A percentile compares a stretch with the other conserved stretches of the same genome.
phyloP scores from a whole-genome alignment of 2,888 invertebrate species.

The Hermodice carunculata region DNA sequence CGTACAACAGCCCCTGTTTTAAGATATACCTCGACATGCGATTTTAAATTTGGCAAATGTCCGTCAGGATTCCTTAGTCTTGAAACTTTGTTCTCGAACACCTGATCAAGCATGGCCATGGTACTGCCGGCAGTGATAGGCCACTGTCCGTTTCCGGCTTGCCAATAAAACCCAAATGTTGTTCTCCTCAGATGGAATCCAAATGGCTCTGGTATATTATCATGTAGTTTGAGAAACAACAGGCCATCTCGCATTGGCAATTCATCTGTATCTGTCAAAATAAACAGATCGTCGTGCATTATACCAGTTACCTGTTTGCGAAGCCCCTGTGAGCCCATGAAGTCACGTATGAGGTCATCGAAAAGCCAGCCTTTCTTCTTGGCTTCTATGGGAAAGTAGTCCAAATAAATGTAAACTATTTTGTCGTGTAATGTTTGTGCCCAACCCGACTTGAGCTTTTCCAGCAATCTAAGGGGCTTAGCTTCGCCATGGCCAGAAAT shows the following conservation, averaged over 20 bases:
- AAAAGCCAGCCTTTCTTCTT: slow-evolving; percentile 15
- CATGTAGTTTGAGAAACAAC: slow-evolving; percentile 17
- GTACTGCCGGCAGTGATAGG: neutral
- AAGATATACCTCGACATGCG: neutral
- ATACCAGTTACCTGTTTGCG: slow-evolving; percentile 9
- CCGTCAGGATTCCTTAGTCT: neutral
- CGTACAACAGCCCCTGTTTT: neutral
- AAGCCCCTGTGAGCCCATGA: slow-evolving; percentile 11
- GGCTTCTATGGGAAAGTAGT: slow-evolving; percentile 12
- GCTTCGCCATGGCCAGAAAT: slow-evolving; percentile 18
- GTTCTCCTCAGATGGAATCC: slow-evolving; percentile 9
- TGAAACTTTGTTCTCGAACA: slow-evolving; percentile 7
- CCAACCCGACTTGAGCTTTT: neutral
- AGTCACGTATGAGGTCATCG: slow-evolving; percentile 3
- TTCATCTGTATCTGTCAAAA: slow-evolving; percentile 18
- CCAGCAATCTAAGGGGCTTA: slow-evolving; percentile 8
- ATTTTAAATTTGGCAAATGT: neutral
- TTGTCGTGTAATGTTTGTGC: neutral
- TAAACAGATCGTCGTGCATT: slow-evolving; percentile 15
- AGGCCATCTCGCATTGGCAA: slow-evolving; percentile 9
- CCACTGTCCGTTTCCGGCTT: neutral
- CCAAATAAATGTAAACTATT: slow-evolving; percentile 11
- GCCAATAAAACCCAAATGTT: slow-evolving; percentile 16
- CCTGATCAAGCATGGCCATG: slow-evolving; percentile 2
- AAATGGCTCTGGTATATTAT: slow-evolving; percentile 15